Base-by-base conservation (phyloP, 1,140 invertebrate genomes). In the Leptoteleia sp. region DNA sequence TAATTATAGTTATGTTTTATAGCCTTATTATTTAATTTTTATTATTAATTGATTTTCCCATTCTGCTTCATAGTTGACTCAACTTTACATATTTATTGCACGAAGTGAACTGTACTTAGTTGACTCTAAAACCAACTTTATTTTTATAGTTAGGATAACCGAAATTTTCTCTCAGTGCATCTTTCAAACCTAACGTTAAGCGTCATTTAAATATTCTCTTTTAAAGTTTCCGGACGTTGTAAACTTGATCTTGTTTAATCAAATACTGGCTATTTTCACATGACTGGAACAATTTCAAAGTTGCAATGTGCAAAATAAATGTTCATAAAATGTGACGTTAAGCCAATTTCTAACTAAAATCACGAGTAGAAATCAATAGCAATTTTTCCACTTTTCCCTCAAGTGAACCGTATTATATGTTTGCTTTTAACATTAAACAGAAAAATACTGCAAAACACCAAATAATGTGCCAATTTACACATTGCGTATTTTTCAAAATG, bases 401-500 rank as follows among this genome's bases (percentile, higher is more conserved):
- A 17, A 16, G 13, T 7, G 6, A 54, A 13, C 4, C 11, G 5
- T 22, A 40, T 42, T 12, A 11, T 55, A 9, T 13, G 4, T 25
- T 38, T 38, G 33, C 9, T 8, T 47, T 37, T 29, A 59, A 7
- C 13, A 38, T 43, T 45, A 17, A 43, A 59, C 13, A 57, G 5
- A 40, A 27, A 59, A 17, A 43, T 29, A 12, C 8, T 42, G 19
- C 33, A 8, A 68, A 47, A 55, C 50, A 37, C 17, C 17, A 47
- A 70, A 70, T 70, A 19, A 70, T 59, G 54, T 52, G 50, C 12
- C 48, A 55, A 45, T 55, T 37, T 25, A 47, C 47, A 29, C 16
- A 16, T 48, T 50, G 42, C 57, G 55, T 73, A 57, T 75, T 59
- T 75, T 75, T 54, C 31, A 57, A 48, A 64, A 65, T 59, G 59